These are phyloP conservation scores for Tauraco hartlaubi DNA, from an alignment of 2,797 vertebrate genomes.

Conservation along the genomic window DNA sequence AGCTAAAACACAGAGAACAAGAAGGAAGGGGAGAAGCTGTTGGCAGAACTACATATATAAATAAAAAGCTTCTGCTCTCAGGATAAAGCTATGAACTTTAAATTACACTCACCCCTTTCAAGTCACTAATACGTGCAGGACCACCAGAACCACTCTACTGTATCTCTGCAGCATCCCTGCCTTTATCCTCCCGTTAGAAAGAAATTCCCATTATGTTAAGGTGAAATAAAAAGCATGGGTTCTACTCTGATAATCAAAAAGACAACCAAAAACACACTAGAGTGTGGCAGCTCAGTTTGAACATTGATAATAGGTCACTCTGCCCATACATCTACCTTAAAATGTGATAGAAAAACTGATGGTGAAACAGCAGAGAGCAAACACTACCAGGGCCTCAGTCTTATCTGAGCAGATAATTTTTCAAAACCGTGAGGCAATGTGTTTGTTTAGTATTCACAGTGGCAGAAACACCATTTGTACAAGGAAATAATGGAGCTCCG, in stretches of 20 bases:
- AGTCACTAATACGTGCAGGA: not conserved
- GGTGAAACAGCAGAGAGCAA: not conserved
- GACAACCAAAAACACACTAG: not conserved
- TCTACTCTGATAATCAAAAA: not conserved
- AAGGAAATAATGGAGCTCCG: not conserved
- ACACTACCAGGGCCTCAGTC: not conserved
- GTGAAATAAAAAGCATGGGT: accelerated
- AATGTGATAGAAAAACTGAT: not conserved
- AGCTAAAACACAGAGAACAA: not conserved
- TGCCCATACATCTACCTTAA: not conserved
- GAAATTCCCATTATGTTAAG: not conserved
- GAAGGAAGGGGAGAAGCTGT: not conserved
- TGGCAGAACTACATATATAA: not conserved
- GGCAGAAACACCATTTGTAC: not conserved
- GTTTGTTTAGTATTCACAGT: not conserved
- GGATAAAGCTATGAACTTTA: not conserved
- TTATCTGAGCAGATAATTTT: not conserved
- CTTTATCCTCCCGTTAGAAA: not conserved
- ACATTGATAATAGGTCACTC: not conserved
- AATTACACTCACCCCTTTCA: not conserved
- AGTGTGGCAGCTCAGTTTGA: not conserved
- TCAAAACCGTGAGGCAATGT: not conserved
- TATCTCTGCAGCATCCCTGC: not conserved
- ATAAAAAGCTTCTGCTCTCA: not conserved
- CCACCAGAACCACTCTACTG: not conserved